These are phyloP conservation scores for Drosophila saltans DNA, from an alignment of 1,140 invertebrate species.

Conservation along the genomic window DNA sequence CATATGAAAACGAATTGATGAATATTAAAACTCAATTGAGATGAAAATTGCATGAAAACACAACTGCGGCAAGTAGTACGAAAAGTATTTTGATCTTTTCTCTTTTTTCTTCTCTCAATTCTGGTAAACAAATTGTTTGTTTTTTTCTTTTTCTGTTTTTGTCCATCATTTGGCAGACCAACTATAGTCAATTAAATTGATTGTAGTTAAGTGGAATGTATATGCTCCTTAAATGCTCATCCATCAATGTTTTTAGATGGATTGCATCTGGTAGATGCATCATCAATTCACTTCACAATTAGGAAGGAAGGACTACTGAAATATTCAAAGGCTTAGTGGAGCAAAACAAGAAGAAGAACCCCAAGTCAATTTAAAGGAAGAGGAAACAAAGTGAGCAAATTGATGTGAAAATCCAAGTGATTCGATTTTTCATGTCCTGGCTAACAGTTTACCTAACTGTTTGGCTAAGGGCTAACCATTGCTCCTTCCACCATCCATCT, in stretches of 20 bases:
- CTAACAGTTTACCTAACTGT: constrained; percentile 25
- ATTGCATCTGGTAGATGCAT: constrained; percentile 8
- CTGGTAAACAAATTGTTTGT: no score
- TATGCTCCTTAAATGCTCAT: constrained; percentile 6
- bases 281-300: constrained; percentile 41
- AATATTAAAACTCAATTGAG: constrained; percentile 22
- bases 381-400: constrained; percentile 54
- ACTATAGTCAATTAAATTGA: neutral
- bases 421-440: constrained; percentile 64
- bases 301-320: constrained; percentile 16
- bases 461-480: constrained; percentile 15
- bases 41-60: neutral
- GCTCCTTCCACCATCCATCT: neutral
- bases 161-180: neutral
- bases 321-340: constrained; percentile 38
- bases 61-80: neutral
- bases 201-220: constrained; percentile 6
- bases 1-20: neutral
- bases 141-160: neutral
- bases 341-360: no score
- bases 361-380: neutral
- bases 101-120: neutral
- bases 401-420: constrained; percentile 72
- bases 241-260: constrained; percentile 9
- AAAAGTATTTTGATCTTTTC: neutral